A percentile compares a stretch with the other conserved stretches of the same genome.
Evolutionary conservation across 2,888 invertebrate species (phyloP).

Genomic region (Tiliacea citrago): DNA sequence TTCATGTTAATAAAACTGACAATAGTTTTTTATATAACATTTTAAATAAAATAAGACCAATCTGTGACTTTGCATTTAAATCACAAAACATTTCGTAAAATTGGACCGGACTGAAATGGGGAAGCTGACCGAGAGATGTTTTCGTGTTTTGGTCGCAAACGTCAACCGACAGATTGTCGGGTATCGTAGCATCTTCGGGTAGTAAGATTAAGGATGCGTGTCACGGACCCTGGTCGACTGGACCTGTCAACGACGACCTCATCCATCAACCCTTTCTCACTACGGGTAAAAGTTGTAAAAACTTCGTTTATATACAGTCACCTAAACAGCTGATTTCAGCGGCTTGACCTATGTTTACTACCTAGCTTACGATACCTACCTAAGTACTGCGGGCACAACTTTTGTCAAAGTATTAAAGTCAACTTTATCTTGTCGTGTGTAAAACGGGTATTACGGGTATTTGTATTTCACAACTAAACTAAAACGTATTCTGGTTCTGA

Average conservation of each 20-base stretch:
- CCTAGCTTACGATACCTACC: background rate
- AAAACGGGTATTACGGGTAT: background rate
- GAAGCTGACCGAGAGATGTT: constrained; percentile 38
- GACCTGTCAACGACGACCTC: constrained; percentile 80
- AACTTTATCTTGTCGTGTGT: background rate
- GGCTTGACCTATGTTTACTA: constrained; percentile 4
- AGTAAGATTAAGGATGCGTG: constrained; percentile 79
- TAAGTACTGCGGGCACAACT: background rate
- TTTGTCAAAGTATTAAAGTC: background rate
- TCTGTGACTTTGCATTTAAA: constrained; percentile 38
- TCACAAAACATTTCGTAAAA: constrained; percentile 42
- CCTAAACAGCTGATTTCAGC: constrained; percentile 45
- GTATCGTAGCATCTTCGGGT: constrained; percentile 53
- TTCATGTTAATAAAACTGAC: background rate
- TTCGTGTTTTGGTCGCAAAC: constrained; percentile 43
- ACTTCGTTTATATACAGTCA: constrained; percentile 57
- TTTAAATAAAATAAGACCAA: constrained; percentile 20
- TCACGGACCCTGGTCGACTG: constrained; percentile 78
- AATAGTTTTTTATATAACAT: background rate
- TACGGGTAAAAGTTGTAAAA: constrained; percentile 57
- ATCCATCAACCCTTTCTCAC: constrained; percentile 84
- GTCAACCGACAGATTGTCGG: constrained; percentile 64
- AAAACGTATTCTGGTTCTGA: background rate
- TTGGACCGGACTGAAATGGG: constrained; percentile 47
- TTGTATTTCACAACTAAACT: background rate